Base-by-base conservation (phyloP, 2,113 vertebrate species). In the human region DNA sequence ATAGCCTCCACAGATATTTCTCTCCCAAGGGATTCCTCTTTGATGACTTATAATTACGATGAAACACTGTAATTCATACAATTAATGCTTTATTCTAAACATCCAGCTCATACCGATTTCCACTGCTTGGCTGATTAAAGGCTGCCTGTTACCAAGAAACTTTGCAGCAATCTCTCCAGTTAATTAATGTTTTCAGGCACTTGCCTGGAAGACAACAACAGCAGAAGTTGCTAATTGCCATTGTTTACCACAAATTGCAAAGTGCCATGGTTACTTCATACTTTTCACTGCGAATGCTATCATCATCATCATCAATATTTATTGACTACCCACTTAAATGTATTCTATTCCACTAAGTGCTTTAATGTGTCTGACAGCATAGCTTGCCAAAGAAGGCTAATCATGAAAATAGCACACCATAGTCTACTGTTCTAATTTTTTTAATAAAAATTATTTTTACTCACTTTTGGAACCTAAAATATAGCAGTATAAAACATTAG, bases 201-300 rank as follows among this genome's bases (percentile, higher is more conserved):
- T 89, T 64, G 27, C 78, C 79, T 83, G 52, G 43, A 95, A 96
- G 90, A 89, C 72, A 90, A 90, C 88, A 80, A 40, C 66, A 90
- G 43, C 40, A 81, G 72, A 78, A 61, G 22, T 82, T 86, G 57
- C 86, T 61, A 82, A 91, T 93, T 94, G 73, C 66, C 48, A 48
- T 80, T 97, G 82, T 96, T 92, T 75, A 79, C 73, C 52, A 91
- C 83, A 87, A 89, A 96, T 57, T 97, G 52, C 92, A 93, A 96
- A 86, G 66, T 83, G 40, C 86, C 20, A 2, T 64, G n/a, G 61
- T 84, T 57, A 52, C 40, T 81, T 75, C 48, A 35, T 79, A 66
- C 73, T 72, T 55, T 22, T 89, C 76, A 17, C 92, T 50, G 20
- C 68, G 48, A 90, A 57, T 64, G 43, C 83, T n/a, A 6, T 14